Conservation (phyloP, 2,113 vertebrate genomes). For the Cercopithecus mona region DNA sequence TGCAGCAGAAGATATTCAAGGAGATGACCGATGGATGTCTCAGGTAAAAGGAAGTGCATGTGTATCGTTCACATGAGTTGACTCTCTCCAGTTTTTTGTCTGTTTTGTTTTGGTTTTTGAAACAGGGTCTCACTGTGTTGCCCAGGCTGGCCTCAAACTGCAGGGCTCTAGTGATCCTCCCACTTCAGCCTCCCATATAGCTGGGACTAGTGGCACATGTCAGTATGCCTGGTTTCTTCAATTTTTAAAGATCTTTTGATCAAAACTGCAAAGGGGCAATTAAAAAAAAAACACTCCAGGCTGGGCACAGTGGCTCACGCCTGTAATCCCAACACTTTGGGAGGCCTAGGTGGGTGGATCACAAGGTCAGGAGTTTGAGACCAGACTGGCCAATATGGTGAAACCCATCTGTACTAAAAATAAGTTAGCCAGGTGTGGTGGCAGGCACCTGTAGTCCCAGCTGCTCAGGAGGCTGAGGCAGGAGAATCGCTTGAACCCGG, state of each 20-base stretch:
- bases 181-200: no score
- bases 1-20: constrained; percentile 91
- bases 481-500: no score
- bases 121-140: background rate
- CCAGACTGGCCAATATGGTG: no score
- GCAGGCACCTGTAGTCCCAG: no score
- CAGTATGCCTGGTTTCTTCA: background rate
- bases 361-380: no score
- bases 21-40: constrained; percentile 96
- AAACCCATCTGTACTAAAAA: no score
- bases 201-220: no score
- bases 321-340: no score
- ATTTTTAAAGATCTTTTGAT: background rate
- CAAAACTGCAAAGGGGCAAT: background rate
- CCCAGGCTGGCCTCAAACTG: background rate
- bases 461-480: no score
- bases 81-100: background rate
- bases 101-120: background rate
- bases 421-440: no score
- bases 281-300: background rate
- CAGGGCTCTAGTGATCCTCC: background rate
- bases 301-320: no score
- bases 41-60: constrained; percentile 85
- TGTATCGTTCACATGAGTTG: background rate
- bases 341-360: no score